These are phyloP conservation scores for Okapia johnstoni DNA, from an alignment of 2,113 vertebrate species.

Conservation along the genomic window DNA sequence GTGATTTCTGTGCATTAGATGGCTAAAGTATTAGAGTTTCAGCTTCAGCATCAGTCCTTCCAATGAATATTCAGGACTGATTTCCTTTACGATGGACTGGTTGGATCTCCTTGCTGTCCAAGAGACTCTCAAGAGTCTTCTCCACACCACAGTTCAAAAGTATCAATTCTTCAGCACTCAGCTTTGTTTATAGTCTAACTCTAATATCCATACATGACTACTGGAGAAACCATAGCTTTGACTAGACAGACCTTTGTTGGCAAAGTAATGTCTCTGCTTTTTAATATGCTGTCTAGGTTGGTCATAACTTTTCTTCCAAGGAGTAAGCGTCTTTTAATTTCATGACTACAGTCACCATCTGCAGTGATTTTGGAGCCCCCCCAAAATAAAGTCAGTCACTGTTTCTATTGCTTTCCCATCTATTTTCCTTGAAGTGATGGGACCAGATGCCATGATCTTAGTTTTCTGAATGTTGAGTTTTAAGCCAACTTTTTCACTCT, in stretches of 20 bases:
- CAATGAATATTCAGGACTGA: neutral
- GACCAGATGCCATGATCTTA: neutral
- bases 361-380: neutral
- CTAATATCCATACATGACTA: neutral
- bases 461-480: neutral
- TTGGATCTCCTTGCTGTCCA: neutral
- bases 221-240: neutral
- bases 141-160: neutral
- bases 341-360: neutral
- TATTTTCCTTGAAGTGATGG: neutral
- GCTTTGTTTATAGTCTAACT: neutral
- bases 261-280: neutral
- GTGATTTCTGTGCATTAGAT: neutral
- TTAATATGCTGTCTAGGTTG: neutral
- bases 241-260: neutral
- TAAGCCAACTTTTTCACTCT: neutral
- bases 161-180: neutral
- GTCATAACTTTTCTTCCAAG: neutral
- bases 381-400: neutral
- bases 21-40: neutral
- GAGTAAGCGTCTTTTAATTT: neutral
- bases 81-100: neutral
- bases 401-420: neutral
- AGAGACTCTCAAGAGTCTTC: neutral
- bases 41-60: neutral